These are phyloP conservation scores for Coendou prehensilis DNA, from an alignment of 2,797 vertebrate genomes.

Conservation along the genomic window DNA sequence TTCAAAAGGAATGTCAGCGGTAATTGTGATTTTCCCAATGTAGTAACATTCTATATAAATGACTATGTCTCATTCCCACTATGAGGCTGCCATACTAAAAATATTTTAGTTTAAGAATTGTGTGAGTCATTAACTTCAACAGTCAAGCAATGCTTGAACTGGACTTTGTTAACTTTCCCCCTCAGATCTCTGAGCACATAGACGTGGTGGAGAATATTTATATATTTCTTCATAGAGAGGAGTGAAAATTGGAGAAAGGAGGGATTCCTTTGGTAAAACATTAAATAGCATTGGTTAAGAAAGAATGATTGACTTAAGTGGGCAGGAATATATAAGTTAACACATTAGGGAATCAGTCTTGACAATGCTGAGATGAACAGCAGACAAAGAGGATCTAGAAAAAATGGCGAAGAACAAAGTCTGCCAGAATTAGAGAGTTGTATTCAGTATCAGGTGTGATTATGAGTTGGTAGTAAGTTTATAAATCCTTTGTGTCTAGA, in stretches of 20 bases:
- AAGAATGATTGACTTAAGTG: not conserved
- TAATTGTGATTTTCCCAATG: slow-evolving; percentile 75
- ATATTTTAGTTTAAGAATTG: slow-evolving; percentile 44
- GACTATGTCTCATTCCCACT: slow-evolving; percentile 63
- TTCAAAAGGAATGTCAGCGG: slow-evolving; percentile 71
- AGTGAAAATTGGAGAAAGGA: not conserved
- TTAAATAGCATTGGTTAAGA: not conserved
- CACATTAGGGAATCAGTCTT: not conserved
- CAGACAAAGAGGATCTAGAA: not conserved
- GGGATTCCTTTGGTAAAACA: not conserved
- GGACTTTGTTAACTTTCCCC: not conserved
- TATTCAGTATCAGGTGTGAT: not conserved
- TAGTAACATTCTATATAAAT: slow-evolving; percentile 61
- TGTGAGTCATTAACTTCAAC: slow-evolving; percentile 39
- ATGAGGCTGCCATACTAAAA: slow-evolving; percentile 53
- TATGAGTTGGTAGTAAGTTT: not conserved
- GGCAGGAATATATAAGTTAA: not conserved
- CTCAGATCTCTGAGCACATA: not conserved
- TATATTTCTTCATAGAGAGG: not conserved
- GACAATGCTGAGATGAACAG: not conserved
- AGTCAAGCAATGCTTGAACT: not conserved
- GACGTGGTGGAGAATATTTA: not conserved
- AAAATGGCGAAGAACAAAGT: not conserved
- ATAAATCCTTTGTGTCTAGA: not conserved
- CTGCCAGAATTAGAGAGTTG: not conserved